These are phyloP conservation scores for Drosophila pseudotalamancana DNA, from an alignment of 2,888 invertebrate species.

Conservation along the genomic window DNA sequence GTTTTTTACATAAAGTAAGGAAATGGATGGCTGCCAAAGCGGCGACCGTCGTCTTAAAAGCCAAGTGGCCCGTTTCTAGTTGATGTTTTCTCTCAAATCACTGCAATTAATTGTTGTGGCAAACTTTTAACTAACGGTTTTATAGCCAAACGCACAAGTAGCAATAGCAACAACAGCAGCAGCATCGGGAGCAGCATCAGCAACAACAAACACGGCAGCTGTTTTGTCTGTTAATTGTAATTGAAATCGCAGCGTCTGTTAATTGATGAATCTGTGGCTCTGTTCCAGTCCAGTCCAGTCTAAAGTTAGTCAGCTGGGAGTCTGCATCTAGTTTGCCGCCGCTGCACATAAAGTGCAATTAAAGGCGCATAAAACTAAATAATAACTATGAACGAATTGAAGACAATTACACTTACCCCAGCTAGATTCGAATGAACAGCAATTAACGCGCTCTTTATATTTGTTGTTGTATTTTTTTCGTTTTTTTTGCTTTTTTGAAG, in stretches of 20 bases:
- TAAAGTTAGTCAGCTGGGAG: slow-evolving; percentile 29
- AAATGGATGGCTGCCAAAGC: slow-evolving; percentile 40
- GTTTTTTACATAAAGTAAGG: slow-evolving; percentile 59
- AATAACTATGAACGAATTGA: slow-evolving; percentile 41
- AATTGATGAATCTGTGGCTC: slow-evolving; percentile 63
- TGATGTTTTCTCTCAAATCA: slow-evolving; percentile 55
- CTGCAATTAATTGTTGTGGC: slow-evolving; percentile 71
- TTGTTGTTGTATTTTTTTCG: not conserved
- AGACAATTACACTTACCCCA: slow-evolving; percentile 44
- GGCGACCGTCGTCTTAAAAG: slow-evolving; percentile 50
- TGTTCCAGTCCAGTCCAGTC: slow-evolving; percentile 4
- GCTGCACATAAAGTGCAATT: slow-evolving; percentile 71
- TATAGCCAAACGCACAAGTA: slow-evolving; percentile 51
- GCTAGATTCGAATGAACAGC: slow-evolving; percentile 25
- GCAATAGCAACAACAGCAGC: slow-evolving; percentile 17
- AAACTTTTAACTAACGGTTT: slow-evolving; percentile 73
- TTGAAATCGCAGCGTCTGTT: slow-evolving; percentile 63
- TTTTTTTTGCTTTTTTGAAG: slow-evolving; percentile 1
- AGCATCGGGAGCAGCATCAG: slow-evolving; percentile 1
- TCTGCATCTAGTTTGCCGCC: slow-evolving; percentile 42
- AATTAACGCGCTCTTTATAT: slow-evolving; percentile 35
- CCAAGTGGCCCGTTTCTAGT: slow-evolving; percentile 50
- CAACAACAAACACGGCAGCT: slow-evolving; percentile 34
- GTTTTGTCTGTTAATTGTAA: slow-evolving; percentile 68
- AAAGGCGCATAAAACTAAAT: slow-evolving; percentile 59